A percentile compares a stretch with the other conserved stretches of the same genome.
These are phyloP conservation scores for Eidolon dupreanum DNA, from an alignment of 2,797 vertebrate genomes.

Conservation along the genomic window DNA sequence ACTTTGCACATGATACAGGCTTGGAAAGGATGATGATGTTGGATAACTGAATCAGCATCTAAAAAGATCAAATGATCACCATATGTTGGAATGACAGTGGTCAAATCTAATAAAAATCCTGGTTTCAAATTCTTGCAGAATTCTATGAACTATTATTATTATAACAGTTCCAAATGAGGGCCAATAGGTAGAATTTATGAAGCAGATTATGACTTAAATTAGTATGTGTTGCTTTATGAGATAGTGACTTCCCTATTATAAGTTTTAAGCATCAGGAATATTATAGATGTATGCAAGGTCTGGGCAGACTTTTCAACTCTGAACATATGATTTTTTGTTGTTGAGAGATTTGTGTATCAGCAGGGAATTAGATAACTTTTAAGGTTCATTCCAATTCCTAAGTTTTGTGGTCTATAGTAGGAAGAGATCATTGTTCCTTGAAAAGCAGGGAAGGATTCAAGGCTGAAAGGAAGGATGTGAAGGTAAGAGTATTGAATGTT, in stretches of 20 bases:
- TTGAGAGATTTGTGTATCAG: neutral
- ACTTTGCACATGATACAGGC: neutral
- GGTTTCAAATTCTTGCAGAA: neutral
- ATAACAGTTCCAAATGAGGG: neutral
- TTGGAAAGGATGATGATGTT: neutral
- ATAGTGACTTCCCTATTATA: neutral
- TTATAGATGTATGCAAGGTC: neutral
- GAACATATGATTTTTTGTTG: neutral
- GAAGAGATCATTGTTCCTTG: neutral
- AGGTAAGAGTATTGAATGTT: neutral
- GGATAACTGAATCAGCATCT: constrained; percentile 24
- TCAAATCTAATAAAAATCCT: constrained; percentile 5
- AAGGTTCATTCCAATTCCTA: neutral
- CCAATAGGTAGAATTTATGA: constrained; percentile 19
- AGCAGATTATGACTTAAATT: neutral
- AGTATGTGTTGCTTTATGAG: neutral
- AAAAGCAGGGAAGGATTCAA: constrained; percentile 32
- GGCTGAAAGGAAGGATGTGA: neutral
- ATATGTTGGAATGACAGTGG: neutral
- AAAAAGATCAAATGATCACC: neutral
- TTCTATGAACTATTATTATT: neutral
- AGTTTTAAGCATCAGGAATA: neutral
- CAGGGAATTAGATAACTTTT: neutral
- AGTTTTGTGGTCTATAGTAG: neutral
- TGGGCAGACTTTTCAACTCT: constrained; percentile 26